Base-by-base conservation (phyloP, 2,888 invertebrate genomes). In the Digitonthophagus gazella region DNA sequence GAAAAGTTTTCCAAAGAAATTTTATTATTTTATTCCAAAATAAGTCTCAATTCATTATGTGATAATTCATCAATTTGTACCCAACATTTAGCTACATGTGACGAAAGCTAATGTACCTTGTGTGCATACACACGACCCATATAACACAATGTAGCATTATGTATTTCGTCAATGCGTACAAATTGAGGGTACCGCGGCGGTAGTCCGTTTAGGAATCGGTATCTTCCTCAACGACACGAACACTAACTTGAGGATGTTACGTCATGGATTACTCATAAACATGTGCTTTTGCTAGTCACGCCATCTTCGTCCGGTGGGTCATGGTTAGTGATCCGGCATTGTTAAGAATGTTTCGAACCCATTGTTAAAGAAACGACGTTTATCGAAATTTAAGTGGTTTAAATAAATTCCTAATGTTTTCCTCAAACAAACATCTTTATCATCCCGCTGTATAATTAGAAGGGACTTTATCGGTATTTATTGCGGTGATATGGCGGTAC, bases 241-340 rank as follows among this genome's bases (percentile, higher is more conserved):
- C 67, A 72, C 64, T 71, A 70, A 70, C 72, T 71, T 71, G 70
- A 71, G 71, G 70, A 71, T 71, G 67, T 72, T 72, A 71, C 72
- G 69, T 72, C 69, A 72, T 44, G 14, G 63, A 22, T 65, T 68
- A 63, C 63, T 67, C 67, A 67, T 67, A 66, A 20, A 64, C 67
- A 72, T 71, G 67, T 71, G 71, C 70, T 44, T 70, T 69, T 70
- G 70, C 71, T 67, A 69, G 71, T 72, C 72, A 72, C 72, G 72
- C 72, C 72, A 72, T 70, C 72, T 71, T 70, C 71, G 70, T 72
- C 72, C 72, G 71, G 72, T 72, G 71, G 72, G 72, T 72, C 72
- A 72, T 69, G 71, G 72, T 70, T 71, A 68, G n/a, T 67, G 61
- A 71, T 67, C 65, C 58, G 19, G 66, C 58, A 67, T 71, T 71